Conservation (phyloP, 2,113 vertebrate species). For the Nettapus auritus region DNA sequence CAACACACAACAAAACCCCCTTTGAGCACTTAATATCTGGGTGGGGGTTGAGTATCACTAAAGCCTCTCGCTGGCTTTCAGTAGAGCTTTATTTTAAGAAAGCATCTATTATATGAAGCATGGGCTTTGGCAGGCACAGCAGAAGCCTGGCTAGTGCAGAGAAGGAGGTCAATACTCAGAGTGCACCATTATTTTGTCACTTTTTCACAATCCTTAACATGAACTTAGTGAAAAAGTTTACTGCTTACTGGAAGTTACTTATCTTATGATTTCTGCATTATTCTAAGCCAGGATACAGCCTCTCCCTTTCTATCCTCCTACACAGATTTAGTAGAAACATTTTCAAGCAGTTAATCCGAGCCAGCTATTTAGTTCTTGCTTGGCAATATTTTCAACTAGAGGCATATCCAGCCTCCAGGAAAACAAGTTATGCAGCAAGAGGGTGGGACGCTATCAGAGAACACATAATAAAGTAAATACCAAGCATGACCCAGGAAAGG, state of each 20-base stretch:
- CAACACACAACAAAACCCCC: conserved; percentile 22
- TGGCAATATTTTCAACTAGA: conserved; percentile 33
- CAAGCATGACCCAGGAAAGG: conserved; percentile 1
- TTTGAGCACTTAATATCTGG: conserved; percentile 60
- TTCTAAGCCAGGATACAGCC: conserved; percentile 26
- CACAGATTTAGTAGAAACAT: conserved; percentile 33
- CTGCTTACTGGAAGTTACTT: conserved; percentile 21
- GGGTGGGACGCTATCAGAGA: conserved; percentile 51
- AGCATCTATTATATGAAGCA: conserved; percentile 58
- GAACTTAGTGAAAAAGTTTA: conserved; percentile 13
- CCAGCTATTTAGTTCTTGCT: conserved; percentile 36
- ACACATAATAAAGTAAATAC: conserved; percentile 49
- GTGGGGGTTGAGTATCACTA: conserved; percentile 61
- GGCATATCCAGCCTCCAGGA: conserved; percentile 46
- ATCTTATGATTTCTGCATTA: conserved; percentile 35
- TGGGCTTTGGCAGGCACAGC: conserved; percentile 39
- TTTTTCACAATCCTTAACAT: conserved; percentile 41
- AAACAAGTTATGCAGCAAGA: conserved; percentile 59
- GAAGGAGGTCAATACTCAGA: conserved; percentile 40
- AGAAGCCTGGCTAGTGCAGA: conserved; percentile 1
- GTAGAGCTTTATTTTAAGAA: conserved; percentile 68
- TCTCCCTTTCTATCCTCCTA: conserved; percentile 58
- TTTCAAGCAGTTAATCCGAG: conserved; percentile 45
- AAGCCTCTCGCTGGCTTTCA: conserved; percentile 63
- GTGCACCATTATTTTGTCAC: conserved; percentile 41